phyloP scores from a whole-genome alignment of 2,888 invertebrate species.

The Ophion obscuratus region DNA sequence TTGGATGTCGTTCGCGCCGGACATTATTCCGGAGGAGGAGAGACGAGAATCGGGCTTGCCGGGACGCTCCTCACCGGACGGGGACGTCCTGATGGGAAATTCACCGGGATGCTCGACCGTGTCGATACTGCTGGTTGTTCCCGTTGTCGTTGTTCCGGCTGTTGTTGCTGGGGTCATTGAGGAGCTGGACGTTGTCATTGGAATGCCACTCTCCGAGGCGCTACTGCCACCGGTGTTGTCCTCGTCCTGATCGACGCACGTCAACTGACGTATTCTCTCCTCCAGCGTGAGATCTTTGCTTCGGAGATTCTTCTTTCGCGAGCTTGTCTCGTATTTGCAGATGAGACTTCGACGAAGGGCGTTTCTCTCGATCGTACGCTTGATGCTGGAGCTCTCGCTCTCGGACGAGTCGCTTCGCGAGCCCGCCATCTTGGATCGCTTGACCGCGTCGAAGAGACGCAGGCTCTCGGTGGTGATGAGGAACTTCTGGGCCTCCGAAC shows the following conservation, averaged over 20 bases:
- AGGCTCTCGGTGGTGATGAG: conserved; percentile 91
- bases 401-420: conserved; percentile 79
- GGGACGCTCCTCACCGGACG: conserved; percentile 88
- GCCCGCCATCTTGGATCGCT: conserved; percentile 85
- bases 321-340: conserved; percentile 86
- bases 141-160: conserved; percentile 38
- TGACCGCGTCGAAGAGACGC: conserved; percentile 88
- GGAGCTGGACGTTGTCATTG: conserved; percentile 77
- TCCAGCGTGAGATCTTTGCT: conserved; percentile 91
- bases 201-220: conserved; percentile 64
- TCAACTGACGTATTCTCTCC: conserved; percentile 93
- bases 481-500: conserved; percentile 84
- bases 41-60: conserved; percentile 68
- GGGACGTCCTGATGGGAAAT: conserved; percentile 87
- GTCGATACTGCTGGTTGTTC: conserved; percentile 8
- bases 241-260: conserved; percentile 92
- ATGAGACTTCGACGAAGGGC: conserved; percentile 92
- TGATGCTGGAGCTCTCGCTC: conserved; percentile 84
- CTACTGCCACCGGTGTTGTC: conserved; percentile 76
- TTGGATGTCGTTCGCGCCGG: conserved; percentile 52
- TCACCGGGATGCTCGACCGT: conserved; percentile 72
- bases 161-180: conserved; percentile 88
- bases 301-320: conserved; percentile 85
- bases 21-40: conserved; percentile 8
- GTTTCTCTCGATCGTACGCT: conserved; percentile 93